A percentile compares a stretch with the other conserved stretches of the same genome.
Conservation (phyloP, 2,888 invertebrate species). For the Napeogenes sylphis region DNA sequence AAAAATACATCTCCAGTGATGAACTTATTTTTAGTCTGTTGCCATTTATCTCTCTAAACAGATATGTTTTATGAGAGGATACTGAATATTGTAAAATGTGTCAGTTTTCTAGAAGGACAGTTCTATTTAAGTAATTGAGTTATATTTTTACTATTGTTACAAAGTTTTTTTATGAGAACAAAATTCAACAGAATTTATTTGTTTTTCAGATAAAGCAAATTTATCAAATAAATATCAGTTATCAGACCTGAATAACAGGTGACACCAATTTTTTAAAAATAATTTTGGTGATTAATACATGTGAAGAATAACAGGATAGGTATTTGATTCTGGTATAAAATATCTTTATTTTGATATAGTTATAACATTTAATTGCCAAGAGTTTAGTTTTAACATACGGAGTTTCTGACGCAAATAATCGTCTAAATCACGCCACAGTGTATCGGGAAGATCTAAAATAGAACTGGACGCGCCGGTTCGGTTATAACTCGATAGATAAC, state of each 20-base stretch:
- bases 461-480: constrained; percentile 41
- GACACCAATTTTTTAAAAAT: neutral
- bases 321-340: no score
- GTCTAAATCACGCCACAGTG: constrained; percentile 49
- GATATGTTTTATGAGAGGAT: no score
- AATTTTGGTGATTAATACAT: neutral
- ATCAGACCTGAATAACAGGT: neutral
- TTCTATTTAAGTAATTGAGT: no score
- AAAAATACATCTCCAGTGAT: neutral
- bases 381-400: constrained; percentile 24
- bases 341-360: neutral
- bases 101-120: no score
- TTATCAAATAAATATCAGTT: neutral
- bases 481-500: constrained; percentile 47
- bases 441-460: constrained; percentile 60
- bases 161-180: no score
- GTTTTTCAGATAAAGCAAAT: no score
- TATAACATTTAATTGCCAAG: constrained; percentile 9
- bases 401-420: constrained; percentile 58
- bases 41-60: no score
- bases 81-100: no score
- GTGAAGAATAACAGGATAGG: no score
- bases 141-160: no score
- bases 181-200: no score
- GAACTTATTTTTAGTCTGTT: no score